Evolutionary conservation across 2,888 invertebrate genomes (phyloP), one percentile per base, ranked within the genome.

Genomic region (Drosophila fulvimacula): DNA sequence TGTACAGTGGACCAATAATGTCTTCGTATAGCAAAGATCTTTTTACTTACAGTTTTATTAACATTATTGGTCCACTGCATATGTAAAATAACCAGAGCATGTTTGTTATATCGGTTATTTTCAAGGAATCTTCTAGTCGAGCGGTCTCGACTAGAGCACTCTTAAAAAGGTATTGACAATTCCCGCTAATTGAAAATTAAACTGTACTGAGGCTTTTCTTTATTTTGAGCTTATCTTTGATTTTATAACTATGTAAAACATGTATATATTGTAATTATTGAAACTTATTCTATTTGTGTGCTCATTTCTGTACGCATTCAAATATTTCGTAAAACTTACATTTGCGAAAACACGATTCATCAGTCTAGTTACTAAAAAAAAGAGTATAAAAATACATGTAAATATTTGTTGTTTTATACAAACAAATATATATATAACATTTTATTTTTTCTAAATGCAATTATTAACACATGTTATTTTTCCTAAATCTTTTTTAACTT

Each of bases 301-400:
- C 70, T 79, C 49, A 44, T 65, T 71, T 71, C 49, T 38, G 41
- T 67, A 67, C 46, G 60, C 67, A 63, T 73, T 72, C 56, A 70
- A 63, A 65, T 72, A 66, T 65, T 64, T 38, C 75, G 67, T 60
- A 72, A 64, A 39, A 42, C 21, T 62, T 62, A 36, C 44, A 36
- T 61, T 59, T 68, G 49, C 55, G 62, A 63, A 60, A 55, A 30
- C 60, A 79, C 66, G 53, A 76, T 74, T 49, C 74, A 67, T 79
- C 87, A 89, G 84, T 89, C 89, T 87, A 81, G 76, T 81, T 72
- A 52, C 62, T 71, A 77, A 71, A 55, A 77, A 71, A 55, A 53
- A 69, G 41, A 61, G 56, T 73, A 78, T 62, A 79, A 61, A 78
- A 80, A 75, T 73, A 69, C 57, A 75, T 49, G 66, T 75, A 49